Evolutionary conservation across 1,140 invertebrate genomes (phyloP).

Genomic region (Caerostris darwini): DNA sequence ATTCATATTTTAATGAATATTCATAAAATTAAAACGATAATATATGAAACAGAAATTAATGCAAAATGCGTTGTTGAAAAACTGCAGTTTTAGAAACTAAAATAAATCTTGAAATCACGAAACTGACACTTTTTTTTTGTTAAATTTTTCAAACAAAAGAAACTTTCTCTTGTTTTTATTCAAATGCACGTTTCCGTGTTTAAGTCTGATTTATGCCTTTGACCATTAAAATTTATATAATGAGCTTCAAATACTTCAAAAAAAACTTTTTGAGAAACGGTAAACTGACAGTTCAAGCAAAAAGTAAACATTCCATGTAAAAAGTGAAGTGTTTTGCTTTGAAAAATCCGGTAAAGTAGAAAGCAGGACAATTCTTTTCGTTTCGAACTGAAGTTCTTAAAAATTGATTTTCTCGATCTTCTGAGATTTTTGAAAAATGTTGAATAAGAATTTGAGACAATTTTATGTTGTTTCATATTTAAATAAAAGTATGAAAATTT

Average conservation of each 20-base stretch:
- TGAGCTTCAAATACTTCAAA: slow-evolving; percentile 15
- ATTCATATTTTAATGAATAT: not conserved
- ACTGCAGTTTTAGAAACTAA: not conserved
- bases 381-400: not conserved
- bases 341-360: not conserved
- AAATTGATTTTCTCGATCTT: not conserved
- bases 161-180: not conserved
- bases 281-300: not conserved
- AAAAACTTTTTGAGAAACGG: not conserved
- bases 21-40: not conserved
- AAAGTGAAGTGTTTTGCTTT: not conserved
- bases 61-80: not conserved
- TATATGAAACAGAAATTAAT: not conserved
- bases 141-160: not conserved
- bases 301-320: not conserved
- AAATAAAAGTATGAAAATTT: too few species aligned
- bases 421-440: not conserved
- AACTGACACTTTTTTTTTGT: not conserved
- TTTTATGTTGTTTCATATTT: too few species aligned
- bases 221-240: slow-evolving; percentile 6
- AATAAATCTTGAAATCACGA: not conserved
- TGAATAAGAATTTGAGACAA: too few species aligned
- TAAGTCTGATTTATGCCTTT: not conserved
- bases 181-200: slow-evolving; percentile 1
- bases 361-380: not conserved